Conservation (phyloP, 2,797 vertebrate species). For the Hippoglossus hippoglossus region DNA sequence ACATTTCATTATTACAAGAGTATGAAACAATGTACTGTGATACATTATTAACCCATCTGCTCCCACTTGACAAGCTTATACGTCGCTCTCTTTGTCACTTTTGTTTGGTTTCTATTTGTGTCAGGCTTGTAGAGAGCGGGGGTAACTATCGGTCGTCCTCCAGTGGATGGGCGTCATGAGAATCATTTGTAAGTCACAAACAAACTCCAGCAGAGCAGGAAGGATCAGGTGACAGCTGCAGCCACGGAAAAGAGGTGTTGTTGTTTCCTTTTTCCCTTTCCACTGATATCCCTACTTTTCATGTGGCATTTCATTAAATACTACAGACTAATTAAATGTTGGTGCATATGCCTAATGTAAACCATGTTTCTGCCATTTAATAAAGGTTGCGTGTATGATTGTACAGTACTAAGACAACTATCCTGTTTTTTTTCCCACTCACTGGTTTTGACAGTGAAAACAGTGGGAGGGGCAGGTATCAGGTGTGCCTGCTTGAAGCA, state of each 20-base stretch:
- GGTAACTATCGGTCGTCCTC: constrained; percentile 45
- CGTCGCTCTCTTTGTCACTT: background rate
- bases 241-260: background rate
- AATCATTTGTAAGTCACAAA: constrained; percentile 40
- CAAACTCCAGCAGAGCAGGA: constrained; percentile 36
- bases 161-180: constrained; percentile 32
- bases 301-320: background rate
- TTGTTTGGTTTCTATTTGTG: constrained; percentile 14
- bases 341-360: too few relatives aligned
- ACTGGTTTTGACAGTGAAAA: constrained; percentile 19
- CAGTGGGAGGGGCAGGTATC: constrained; percentile 50
- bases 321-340: background rate
- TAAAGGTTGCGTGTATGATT: background rate
- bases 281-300: background rate
- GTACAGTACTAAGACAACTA: constrained; percentile 7
- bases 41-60: constrained; percentile 12
- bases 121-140: constrained; percentile 1
- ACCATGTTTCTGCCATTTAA: background rate
- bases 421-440: constrained; percentile 5
- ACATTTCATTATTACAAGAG: background rate
- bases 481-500: constrained; percentile 54
- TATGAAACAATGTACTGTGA: constrained; percentile 2
- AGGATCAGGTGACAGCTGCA: constrained; percentile 57
- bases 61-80: background rate
- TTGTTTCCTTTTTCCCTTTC: background rate